Base-by-base conservation (phyloP, 2,797 vertebrate species). In the Sphaeramia orbicularis region DNA sequence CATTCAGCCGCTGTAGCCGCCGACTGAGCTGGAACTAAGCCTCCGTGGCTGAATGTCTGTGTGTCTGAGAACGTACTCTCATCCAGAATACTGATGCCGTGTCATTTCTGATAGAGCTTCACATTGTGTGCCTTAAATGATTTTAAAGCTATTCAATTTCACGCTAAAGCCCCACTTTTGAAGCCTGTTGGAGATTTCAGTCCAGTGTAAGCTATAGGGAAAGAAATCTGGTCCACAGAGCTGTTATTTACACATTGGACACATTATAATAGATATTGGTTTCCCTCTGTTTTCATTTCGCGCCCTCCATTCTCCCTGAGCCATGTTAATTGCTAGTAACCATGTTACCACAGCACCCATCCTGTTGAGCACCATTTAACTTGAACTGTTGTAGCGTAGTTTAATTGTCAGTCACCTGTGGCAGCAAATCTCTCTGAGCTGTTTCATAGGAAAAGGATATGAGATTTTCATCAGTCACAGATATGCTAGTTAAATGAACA, bases 401-500 rank as follows among this genome's bases (percentile, higher is more conserved):
- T 66, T 71, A 48, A 83, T 64, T 63, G 75, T 68, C 65, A 79
- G 53, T 75, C 73, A 88, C 82, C 77, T 84, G 76, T 68, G 59
- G 75, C 84, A 78, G 54, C 37, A 48, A 65, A 71, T 74, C 55
- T 76, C 62, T 47, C 16, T 42, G 37, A 68, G 47, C 52, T 64
- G 18, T 74, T 77, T 69, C 71, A 48, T 47, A 18, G 21, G 10
- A 51, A 14, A 30, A 47, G 38, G 65, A 35, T 75, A 55, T 71
- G 15, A 81, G 65, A 76, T 79, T 74, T 47, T 61, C 77, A 79
- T 89, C 73, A 65, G 78, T 84, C 79, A 80, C 76, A 76, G 78
- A 81, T 72, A 80, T 61, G 70, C 66, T 53, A 44, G 56, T 81
- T 80, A 78, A 78, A 74, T 18, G 54, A 84, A 72, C 52, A 45